A percentile compares a stretch with the other conserved stretches of the same genome.
These are phyloP conservation scores for Cylloceria caligata DNA, from an alignment of 2,888 invertebrate species.

Conservation along the genomic window DNA sequence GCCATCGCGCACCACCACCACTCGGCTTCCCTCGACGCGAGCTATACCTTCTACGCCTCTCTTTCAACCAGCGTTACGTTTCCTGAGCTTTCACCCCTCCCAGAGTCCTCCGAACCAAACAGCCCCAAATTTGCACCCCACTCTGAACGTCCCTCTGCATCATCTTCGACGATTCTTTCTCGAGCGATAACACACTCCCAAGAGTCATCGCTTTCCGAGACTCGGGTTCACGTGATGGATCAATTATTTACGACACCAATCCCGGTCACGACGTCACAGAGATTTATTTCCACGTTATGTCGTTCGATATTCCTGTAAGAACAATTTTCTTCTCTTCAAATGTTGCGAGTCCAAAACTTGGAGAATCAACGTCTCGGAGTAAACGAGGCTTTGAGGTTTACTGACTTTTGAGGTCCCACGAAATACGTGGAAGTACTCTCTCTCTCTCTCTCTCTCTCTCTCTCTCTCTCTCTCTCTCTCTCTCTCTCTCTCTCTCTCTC, in stretches of 20 bases:
- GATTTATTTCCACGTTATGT: slow-evolving; percentile 53
- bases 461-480: too few relatives aligned
- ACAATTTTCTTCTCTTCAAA: background rate
- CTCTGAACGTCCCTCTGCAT: slow-evolving; percentile 22
- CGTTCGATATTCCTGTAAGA: slow-evolving; percentile 2
- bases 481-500: too few relatives aligned
- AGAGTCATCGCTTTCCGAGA: slow-evolving; percentile 47
- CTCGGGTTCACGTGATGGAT: slow-evolving; percentile 47
- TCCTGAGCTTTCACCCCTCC: background rate
- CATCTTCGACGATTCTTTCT: slow-evolving; percentile 50
- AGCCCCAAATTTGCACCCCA: slow-evolving; percentile 19
- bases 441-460: too few relatives aligned
- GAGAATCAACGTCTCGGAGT: too few relatives aligned
- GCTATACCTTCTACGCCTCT: background rate
- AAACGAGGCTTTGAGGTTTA: too few relatives aligned
- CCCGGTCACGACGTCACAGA: slow-evolving; percentile 62
- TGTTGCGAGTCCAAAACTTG: too few relatives aligned
- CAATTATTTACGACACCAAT: slow-evolving; percentile 57
- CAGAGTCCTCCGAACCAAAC: background rate
- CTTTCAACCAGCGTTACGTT: slow-evolving; percentile 3
- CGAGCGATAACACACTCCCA: slow-evolving; percentile 48
- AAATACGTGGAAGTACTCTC: too few relatives aligned
- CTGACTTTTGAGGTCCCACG: too few relatives aligned
- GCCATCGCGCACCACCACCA: slow-evolving; percentile 6
- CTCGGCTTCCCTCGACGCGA: background rate